A percentile compares a stretch with the other conserved stretches of the same genome.
These are phyloP conservation scores for Crotalus tigris DNA, from an alignment of 2,113 vertebrate species.

Conservation along the genomic window DNA sequence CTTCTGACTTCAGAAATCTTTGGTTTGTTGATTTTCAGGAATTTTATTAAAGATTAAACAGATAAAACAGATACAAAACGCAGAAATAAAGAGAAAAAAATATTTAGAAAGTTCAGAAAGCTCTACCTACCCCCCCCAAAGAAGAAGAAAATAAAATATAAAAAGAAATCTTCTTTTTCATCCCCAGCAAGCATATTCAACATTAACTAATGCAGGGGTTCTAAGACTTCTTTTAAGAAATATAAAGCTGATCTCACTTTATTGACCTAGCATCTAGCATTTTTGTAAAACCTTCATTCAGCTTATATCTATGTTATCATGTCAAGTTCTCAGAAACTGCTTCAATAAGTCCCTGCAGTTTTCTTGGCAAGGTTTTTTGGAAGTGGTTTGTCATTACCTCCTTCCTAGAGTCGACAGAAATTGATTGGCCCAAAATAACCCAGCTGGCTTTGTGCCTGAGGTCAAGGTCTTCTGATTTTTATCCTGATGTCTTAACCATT, in stretches of 20 bases:
- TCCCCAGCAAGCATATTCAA: too few species aligned
- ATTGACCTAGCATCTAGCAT: background rate
- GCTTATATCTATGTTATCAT: too few species aligned
- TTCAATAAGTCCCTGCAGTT: background rate
- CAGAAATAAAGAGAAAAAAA: too few species aligned
- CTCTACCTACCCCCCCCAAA: too few species aligned
- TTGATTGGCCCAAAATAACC: background rate
- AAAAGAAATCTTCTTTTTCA: too few species aligned
- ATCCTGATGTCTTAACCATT: background rate
- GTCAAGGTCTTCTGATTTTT: background rate
- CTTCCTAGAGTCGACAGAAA: background rate
- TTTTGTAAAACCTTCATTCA: background rate
- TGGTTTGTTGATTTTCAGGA: background rate
- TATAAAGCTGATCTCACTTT: background rate
- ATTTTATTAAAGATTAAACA: too few species aligned
- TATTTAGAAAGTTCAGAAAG: too few species aligned
- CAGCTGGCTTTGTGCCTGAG: background rate
- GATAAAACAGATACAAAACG: too few species aligned
- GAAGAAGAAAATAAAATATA: too few species aligned
- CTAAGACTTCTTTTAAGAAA: background rate
- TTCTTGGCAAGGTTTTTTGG: background rate
- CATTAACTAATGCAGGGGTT: background rate
- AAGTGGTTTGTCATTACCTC: background rate
- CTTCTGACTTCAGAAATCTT: background rate
- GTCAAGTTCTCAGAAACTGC: too few species aligned